phyloP scores from a whole-genome alignment of 2,113 vertebrate genomes.

The Sigmodon hispidus region DNA sequence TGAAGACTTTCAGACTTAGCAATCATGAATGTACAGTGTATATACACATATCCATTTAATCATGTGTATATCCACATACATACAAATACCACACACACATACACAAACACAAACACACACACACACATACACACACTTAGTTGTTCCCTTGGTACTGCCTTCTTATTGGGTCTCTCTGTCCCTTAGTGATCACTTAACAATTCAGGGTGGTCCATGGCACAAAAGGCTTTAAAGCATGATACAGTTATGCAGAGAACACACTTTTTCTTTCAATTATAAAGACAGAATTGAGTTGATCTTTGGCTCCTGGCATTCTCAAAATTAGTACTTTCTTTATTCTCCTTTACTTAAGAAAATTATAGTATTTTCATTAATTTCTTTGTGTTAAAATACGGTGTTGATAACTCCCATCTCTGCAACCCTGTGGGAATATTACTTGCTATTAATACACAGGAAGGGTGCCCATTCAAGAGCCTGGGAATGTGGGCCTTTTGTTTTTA shows the following conservation, averaged over 20 bases:
- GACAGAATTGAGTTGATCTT: too few relatives aligned
- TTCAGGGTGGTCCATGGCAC: not conserved
- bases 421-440: not conserved
- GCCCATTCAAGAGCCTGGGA: not conserved
- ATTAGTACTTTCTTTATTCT: not conserved
- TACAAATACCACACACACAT: not conserved
- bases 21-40: not conserved
- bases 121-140: not conserved
- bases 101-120: not conserved
- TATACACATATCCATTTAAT: rapidly evolving
- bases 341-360: not conserved
- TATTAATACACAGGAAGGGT: not conserved
- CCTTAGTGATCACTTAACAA: not conserved
- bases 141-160: not conserved
- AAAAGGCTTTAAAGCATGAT: not conserved
- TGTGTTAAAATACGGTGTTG: not conserved
- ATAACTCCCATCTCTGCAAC: not conserved
- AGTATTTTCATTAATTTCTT: not conserved
- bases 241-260: not conserved
- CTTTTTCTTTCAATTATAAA: not conserved
- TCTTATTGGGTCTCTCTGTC: not conserved
- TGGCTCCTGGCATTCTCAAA: too few relatives aligned
- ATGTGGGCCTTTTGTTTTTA: not conserved
- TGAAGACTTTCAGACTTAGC: not conserved
- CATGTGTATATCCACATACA: not conserved